Evolutionary conservation across 1,140 invertebrate species (phyloP), one percentile per base, ranked within the genome.

Genomic region (Trachymyrmex cornetzi): DNA sequence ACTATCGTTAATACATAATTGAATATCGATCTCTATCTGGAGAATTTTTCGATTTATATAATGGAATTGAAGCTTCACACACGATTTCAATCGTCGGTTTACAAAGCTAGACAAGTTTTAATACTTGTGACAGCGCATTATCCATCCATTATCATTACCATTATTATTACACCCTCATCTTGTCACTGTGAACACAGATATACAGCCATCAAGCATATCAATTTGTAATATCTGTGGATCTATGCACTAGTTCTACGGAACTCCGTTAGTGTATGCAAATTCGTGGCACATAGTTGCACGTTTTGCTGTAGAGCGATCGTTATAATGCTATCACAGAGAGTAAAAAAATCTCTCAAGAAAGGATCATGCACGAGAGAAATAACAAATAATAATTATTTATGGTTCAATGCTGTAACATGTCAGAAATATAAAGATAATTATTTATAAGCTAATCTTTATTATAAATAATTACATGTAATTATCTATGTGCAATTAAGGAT

Each of bases 291-390:
- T 77, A 77, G 16, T 63, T 77, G 38, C 59, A 64, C 5, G 19
- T 77, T 64, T 77, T 63, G 22, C 22, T 44, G 11, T 44, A 27
- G 44, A 44, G 22, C 34, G 75, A 77, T 77, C 57, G 57, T 77
- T 77, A 30, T 38, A 63, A 14, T 11, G 38, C 30, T 77, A 48
- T 64, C 3, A 64, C 11, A 19, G 55, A 75, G 34, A 75, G 12
- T 63, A 48, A 66, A 66, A 66, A 63, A 79, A 66, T 48, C 24
- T 34, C 12, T 64, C 11, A 19, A 27, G 22, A 48, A 44, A 12
- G 19, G 16, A 30, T 11, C 7, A 64, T 4, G 2, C 24, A 30
- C 9, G 2, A 74, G 1, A 7, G 7, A 53, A n/a, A 61, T 5
- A 74, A 34, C 14, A 2, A 75, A 57, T 34, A 61, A 48, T 19